phyloP scores from a whole-genome alignment of 2,797 vertebrate species.

The Crenuchus spilurus region DNA sequence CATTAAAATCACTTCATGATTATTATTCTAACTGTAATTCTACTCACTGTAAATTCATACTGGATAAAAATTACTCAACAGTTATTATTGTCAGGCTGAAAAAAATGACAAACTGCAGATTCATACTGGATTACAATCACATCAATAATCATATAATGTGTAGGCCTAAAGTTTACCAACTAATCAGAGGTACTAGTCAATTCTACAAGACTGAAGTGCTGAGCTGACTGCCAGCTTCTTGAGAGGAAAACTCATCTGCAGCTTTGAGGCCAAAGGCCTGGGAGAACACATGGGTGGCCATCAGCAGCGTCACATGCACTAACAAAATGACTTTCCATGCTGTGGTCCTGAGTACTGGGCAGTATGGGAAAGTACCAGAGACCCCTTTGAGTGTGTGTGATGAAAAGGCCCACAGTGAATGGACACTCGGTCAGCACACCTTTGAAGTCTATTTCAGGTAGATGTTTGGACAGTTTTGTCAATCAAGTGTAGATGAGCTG shows the following conservation, averaged over 20 bases:
- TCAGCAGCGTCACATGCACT: constrained; percentile 26
- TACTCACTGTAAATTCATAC: too few species aligned
- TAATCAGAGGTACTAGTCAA: background rate
- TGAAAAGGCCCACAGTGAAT: constrained; percentile 35
- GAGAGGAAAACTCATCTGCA: constrained; percentile 74
- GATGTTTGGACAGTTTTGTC: constrained; percentile 42
- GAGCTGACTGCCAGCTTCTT: constrained; percentile 35
- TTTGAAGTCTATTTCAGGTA: constrained; percentile 40
- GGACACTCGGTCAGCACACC: constrained; percentile 35
- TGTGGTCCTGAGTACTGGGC: constrained; percentile 33
- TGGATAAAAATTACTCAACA: too few species aligned
- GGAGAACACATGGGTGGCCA: constrained; percentile 64
- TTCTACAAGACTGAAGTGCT: constrained; percentile 14
- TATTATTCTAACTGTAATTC: too few species aligned
- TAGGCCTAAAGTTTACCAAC: background rate
- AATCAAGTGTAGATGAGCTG: constrained; percentile 37
- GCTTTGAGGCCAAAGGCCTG: constrained; percentile 50
- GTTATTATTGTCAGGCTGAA: too few species aligned
- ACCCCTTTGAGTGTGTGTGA: constrained; percentile 4
- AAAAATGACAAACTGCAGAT: too few species aligned
- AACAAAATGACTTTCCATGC: constrained; percentile 58
- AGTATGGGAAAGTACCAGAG: constrained; percentile 46
- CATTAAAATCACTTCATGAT: too few species aligned
- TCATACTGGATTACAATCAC: too few species aligned
- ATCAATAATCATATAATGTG: too few species aligned